Evolutionary conservation across 2,888 invertebrate species (phyloP).

Genomic region (Chromoteleia sp.): DNA sequence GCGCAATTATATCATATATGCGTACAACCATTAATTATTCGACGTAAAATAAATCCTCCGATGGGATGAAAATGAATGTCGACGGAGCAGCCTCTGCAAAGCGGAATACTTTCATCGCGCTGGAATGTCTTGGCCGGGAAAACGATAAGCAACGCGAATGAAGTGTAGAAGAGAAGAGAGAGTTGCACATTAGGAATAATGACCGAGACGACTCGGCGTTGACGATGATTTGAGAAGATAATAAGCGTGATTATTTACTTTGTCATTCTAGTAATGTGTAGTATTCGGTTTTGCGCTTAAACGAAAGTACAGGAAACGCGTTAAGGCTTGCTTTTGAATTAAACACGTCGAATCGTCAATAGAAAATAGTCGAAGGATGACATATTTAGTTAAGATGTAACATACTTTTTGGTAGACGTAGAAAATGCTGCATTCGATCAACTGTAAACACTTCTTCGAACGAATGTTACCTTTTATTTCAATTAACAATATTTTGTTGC

Average conservation of each 20-base stretch:
- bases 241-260: slow-evolving; percentile 61
- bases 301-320: slow-evolving; percentile 2
- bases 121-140: slow-evolving; percentile 63
- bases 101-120: slow-evolving; percentile 59
- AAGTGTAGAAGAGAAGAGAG: slow-evolving; percentile 61
- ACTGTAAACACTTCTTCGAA: too few species aligned
- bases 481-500: too few species aligned
- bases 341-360: slow-evolving; percentile 15
- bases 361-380: slow-evolving; percentile 10
- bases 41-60: slow-evolving; percentile 27
- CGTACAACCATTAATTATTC: slow-evolving; percentile 41
- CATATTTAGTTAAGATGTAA: slow-evolving; percentile 1
- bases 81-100: slow-evolving; percentile 15
- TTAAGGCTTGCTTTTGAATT: background rate
- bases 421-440: too few species aligned
- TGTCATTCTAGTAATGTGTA: slow-evolving; percentile 41
- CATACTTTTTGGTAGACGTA: too few species aligned
- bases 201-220: slow-evolving; percentile 42
- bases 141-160: slow-evolving; percentile 63
- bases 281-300: slow-evolving; percentile 15
- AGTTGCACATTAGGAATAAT: slow-evolving; percentile 64
- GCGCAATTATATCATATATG: slow-evolving; percentile 29
- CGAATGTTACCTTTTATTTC: too few species aligned
- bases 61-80: slow-evolving; percentile 63
- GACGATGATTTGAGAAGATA: slow-evolving; percentile 62